phyloP scores from a whole-genome alignment of 1,140 invertebrate genomes.

The Drosophila bocqueti region DNA sequence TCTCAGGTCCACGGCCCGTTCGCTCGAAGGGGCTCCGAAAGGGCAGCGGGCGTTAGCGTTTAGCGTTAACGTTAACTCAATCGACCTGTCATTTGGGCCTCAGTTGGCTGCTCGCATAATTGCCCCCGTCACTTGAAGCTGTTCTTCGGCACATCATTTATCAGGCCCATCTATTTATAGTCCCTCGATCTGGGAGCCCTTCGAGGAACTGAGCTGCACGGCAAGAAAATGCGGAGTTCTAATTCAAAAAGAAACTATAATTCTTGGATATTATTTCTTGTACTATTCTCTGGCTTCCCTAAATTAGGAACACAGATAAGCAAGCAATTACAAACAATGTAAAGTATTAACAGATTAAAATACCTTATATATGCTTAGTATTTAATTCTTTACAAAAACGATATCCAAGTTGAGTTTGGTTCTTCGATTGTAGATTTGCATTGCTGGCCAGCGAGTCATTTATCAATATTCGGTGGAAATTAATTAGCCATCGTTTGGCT shows the following conservation, averaged over 20 bases:
- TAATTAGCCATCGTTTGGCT: constrained; percentile 61
- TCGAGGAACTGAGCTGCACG: constrained; percentile 1
- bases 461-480: constrained; percentile 74
- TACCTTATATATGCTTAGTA: not conserved
- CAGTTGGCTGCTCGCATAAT: constrained; percentile 77
- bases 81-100: constrained; percentile 84
- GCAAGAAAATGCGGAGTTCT: constrained; percentile 2
- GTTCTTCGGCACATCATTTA: constrained; percentile 84
- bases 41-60: constrained; percentile 65
- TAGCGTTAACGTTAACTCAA: constrained; percentile 85
- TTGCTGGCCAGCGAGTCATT: constrained; percentile 50
- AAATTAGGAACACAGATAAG: not conserved
- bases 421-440: constrained; percentile 44
- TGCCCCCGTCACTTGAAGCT: constrained; percentile 81
- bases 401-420: not conserved
- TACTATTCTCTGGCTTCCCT: not conserved
- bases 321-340: too few relatives aligned
- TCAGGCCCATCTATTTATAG: constrained; percentile 60
- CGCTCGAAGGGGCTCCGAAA: constrained; percentile 7
- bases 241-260: not conserved
- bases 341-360: not conserved
- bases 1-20: not conserved
- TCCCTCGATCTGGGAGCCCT: constrained; percentile 32
- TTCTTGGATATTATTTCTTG: too few relatives aligned
- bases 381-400: not conserved